Evolutionary conservation across 2,113 vertebrate species (phyloP).

Genomic region (Charadrius vociferus): DNA sequence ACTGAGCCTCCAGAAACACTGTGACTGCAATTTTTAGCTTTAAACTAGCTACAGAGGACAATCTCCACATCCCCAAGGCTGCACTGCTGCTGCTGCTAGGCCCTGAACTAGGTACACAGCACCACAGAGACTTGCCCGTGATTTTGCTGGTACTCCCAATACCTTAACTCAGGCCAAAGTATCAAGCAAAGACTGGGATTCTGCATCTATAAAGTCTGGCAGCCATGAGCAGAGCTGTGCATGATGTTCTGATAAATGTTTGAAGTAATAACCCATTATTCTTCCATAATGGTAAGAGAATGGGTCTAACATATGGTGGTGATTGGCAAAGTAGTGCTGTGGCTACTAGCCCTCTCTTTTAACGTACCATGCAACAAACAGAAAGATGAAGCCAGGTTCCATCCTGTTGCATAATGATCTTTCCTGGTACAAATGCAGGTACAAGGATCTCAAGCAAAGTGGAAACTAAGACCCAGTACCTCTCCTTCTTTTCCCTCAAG

Average conservation of each 20-base stretch:
- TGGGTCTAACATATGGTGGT: not conserved
- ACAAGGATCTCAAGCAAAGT: not conserved
- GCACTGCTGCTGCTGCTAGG: not conserved
- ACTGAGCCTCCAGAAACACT: not conserved
- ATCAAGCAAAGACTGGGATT: not conserved
- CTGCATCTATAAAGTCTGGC: not conserved
- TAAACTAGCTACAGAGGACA: not conserved
- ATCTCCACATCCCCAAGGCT: not conserved
- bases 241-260: not conserved
- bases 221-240: not conserved
- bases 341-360: not conserved
- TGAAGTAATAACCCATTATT: not conserved
- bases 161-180: not conserved
- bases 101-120: not conserved
- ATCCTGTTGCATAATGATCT: not conserved
- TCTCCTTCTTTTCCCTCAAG: not conserved
- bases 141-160: not conserved
- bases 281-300: not conserved
- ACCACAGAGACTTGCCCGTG: not conserved
- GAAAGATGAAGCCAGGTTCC: not conserved
- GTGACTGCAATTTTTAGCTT: not conserved
- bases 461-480: not conserved
- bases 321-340: not conserved
- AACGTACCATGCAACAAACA: not conserved
- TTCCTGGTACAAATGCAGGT: not conserved